A percentile compares a stretch with the other conserved stretches of the same genome.
Evolutionary conservation across 2,888 invertebrate genomes (phyloP).

Genomic region (Zygaena filipendulae): DNA sequence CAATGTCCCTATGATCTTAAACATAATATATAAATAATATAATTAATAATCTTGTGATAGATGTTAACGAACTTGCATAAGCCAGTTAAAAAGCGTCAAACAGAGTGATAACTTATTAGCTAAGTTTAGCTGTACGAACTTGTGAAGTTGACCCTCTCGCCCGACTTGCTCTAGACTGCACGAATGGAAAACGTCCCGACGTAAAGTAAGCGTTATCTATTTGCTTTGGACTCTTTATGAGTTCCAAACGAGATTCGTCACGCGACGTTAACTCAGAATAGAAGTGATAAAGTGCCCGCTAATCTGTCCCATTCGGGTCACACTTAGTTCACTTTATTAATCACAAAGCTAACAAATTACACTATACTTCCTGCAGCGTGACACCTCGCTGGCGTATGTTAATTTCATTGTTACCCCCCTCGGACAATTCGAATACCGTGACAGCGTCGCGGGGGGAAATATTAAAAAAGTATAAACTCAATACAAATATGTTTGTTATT

Average conservation of each 20-base stretch:
- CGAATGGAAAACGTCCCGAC: conserved; percentile 60
- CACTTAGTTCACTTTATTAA: conserved; percentile 69
- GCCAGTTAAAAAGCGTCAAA: no score
- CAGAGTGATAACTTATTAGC: no score
- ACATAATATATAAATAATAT: no score
- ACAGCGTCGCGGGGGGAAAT: no score
- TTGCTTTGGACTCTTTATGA: conserved; percentile 68
- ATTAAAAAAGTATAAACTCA: no score
- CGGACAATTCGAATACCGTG: conserved; percentile 51
- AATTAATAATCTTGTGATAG: no score
- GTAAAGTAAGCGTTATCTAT: conserved; percentile 65
- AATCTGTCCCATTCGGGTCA: conserved; percentile 67
- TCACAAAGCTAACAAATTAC: conserved; percentile 69
- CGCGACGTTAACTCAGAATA: conserved; percentile 66
- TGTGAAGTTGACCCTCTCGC: conserved; percentile 46
- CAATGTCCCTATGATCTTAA: no score
- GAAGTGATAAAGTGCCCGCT: conserved; percentile 68
- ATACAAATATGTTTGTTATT: no score
- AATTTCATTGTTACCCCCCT: conserved; percentile 60
- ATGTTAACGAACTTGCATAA: no score
- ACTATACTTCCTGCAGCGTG: conserved; percentile 61
- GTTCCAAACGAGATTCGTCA: conserved; percentile 68
- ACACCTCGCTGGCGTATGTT: conserved; percentile 59
- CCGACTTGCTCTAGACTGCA: conserved; percentile 43
- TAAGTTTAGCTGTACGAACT: no score